Base-by-base conservation (phyloP, 2,888 invertebrate genomes). In the Pheosia gnoma region DNA sequence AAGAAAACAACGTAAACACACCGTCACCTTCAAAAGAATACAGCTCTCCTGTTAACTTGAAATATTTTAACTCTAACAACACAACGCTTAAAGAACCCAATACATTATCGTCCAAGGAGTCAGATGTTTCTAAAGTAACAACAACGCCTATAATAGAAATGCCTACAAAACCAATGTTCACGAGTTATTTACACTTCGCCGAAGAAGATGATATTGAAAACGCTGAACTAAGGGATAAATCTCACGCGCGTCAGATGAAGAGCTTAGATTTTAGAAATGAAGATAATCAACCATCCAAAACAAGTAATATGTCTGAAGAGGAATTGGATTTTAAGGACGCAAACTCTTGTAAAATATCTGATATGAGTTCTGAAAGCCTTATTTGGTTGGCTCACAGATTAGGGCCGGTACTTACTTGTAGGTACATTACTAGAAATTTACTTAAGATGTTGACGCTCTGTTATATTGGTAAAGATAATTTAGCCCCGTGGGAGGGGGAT, bases 381-480 rank as follows among this genome's bases (percentile, higher is more conserved):
- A 96, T 98, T 66, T 99, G 99, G 99, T 83, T 99, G 63, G 96
- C 98, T 0, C 98, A 98, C 89, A 95, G 98, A 68, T 91, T 99
- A 25, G 99, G 99, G 0, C 99, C 99, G 0, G 98, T 99, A 57
- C 94, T 99, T 38, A 98, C 98, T 0, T 98, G 99, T 52, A 96
- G 97, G 73, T 97, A 98, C 90, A 94, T 99, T 41, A 97, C 98
- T 0, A 95, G 98, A 65, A 99, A 99, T 93, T 94, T 99, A 70
- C 93, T 99, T 10, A 96, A 98, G 80, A 98, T 99, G 97, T 90
- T 99, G 59, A 97, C 98, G 0, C 89, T 99, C 4, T 99, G 99
- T 87, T 99, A 98, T 84, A 96, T 98, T 37, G 98, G 97, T 0
- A 96, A 95, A 79, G 97, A 97, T 69, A 97, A 97, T 84, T 90